phyloP scores from a whole-genome alignment of 1,140 invertebrate species.

The Micrasema longulum region DNA sequence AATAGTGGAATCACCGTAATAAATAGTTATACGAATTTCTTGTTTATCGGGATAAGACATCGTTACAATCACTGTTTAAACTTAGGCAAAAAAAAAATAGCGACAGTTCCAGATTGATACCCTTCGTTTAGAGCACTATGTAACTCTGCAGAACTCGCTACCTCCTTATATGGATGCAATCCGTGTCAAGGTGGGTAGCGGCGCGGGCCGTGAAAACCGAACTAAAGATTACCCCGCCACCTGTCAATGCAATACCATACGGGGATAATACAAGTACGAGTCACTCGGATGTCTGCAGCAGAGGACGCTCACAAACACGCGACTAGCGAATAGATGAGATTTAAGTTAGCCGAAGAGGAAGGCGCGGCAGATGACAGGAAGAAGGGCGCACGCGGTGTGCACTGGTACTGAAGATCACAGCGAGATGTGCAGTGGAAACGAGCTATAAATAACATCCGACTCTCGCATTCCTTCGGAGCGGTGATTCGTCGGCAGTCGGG shows the following conservation, averaged over 20 bases:
- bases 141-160: no score
- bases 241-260: background rate
- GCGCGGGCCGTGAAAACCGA: slow-evolving; percentile 19
- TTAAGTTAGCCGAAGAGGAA: no score
- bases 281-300: no score
- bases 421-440: slow-evolving; percentile 20
- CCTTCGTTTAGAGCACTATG: slow-evolving; percentile 14
- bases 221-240: slow-evolving; percentile 12
- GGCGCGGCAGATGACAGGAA: slow-evolving; percentile 1
- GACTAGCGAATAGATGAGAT: no score
- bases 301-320: no score
- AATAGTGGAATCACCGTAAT: slow-evolving; percentile 66
- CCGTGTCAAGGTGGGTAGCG: slow-evolving; percentile 49
- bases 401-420: slow-evolving; percentile 23
- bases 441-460: slow-evolving; percentile 27
- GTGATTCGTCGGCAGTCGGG: slow-evolving; percentile 21
- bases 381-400: slow-evolving; percentile 12
- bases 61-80: background rate
- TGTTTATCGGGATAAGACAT: slow-evolving; percentile 52
- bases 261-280: no score
- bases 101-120: slow-evolving; percentile 17
- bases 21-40: slow-evolving; percentile 69
- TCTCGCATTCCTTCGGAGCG: slow-evolving; percentile 19
- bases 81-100: background rate
- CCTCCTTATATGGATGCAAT: slow-evolving; percentile 51